Base-by-base conservation (phyloP, 2,888 invertebrate species). In the Hoplodrina blanda region DNA sequence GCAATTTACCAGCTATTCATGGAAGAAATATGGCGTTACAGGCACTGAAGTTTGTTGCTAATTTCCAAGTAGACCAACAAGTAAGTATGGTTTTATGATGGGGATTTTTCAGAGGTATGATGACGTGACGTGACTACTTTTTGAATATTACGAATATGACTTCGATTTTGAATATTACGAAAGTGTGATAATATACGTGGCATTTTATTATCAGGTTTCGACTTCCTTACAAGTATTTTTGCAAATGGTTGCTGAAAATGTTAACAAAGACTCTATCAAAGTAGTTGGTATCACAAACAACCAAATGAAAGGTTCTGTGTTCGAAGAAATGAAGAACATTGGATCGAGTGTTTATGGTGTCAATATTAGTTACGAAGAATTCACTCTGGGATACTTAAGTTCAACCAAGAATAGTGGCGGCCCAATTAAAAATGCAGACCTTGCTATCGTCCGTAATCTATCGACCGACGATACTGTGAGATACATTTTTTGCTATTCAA, bases 211-310 rank as follows among this genome's bases (percentile, higher is more conserved):
- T 33, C 60, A 87, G 87, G 49, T 69, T 56, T 73, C 71, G 10
- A 69, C 82, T 44, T 80, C 85, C 15, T 44, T 87, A n/a, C 72
- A 75, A 62, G 65, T 85, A 55, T 85, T 82, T 53, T 44, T 85
- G n/a, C 89, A 89, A 87, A 83, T 87, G 8, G 82, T 89, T n/a
- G 81, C 84, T 25, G 88, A 89, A 80, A 89, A 89, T 69, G 53
- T 83, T 1, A 83, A 81, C 46, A 87, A 83, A 63, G 69, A 80
- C 15, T 49, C 52, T 0, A 70, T 88, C 2, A 83, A 80, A n/a
- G 70, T 85, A 15, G 52, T 85, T 56, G 85, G 79, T 49, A 69
- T 88, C 53, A 69, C 62, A 33, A 60, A 78, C 50, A 15, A 57
- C n/a, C 33, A 71, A 54, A 44, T n/a, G 7, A 53, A 76, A 11